Conservation (phyloP, 2,888 invertebrate genomes). For the Scaptodrosophila latifasciaeformis region DNA sequence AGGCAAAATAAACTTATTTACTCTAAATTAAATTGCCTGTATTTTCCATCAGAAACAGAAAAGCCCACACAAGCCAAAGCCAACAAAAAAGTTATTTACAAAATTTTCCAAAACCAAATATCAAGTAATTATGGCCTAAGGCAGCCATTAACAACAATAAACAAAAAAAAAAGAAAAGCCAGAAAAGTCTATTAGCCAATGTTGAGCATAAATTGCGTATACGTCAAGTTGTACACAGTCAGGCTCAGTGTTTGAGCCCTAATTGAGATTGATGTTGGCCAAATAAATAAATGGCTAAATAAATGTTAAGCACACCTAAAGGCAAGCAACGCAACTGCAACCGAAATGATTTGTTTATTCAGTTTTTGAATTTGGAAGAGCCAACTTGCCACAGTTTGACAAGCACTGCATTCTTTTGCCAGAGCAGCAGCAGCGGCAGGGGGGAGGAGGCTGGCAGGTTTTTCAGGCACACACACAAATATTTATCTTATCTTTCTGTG, state of each 20-base stretch:
- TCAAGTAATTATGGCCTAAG: constrained; percentile 38
- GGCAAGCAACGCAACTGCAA: neutral
- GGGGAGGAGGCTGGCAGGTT: no score
- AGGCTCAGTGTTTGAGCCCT: constrained; percentile 21
- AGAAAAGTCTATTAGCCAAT: no score
- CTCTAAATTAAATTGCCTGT: no score
- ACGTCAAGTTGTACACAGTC: constrained; percentile 42
- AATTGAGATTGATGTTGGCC: constrained; percentile 44
- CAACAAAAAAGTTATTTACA: neutral
- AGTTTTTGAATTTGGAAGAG: neutral
- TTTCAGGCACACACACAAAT: constrained; percentile 49
- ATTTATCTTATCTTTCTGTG: constrained; percentile 42
- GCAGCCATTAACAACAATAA: neutral
- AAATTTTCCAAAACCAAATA: constrained; percentile 32
- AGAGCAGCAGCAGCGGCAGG: no score
- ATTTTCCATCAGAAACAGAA: no score
- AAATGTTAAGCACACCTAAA: no score
- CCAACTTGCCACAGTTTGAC: constrained; percentile 52
- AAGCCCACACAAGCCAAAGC: no score
- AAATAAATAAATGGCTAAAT: constrained; percentile 24
- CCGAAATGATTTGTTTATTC: no score
- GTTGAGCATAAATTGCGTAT: constrained; percentile 46
- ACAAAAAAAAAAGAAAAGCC: constrained; percentile 10
- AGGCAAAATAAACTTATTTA: no score
- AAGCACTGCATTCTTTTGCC: constrained; percentile 40